A percentile compares a stretch with the other conserved stretches of the same genome.
Conservation (phyloP, 1,140 invertebrate genomes). For the Glomeris maerens region DNA sequence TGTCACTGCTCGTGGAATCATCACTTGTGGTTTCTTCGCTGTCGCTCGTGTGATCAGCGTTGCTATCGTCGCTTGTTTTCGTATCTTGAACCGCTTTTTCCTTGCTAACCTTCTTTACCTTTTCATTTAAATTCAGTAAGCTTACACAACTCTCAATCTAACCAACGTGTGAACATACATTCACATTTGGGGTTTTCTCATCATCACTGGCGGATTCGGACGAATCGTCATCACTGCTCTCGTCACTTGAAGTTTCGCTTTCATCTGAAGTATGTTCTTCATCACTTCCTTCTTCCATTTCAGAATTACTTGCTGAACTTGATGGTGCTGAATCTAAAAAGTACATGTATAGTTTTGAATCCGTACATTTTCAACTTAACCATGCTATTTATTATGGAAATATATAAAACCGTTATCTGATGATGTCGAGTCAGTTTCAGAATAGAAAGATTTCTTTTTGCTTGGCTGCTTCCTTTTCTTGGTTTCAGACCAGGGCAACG, state of each 20-base stretch:
- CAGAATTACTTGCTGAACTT: conserved; percentile 1
- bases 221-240: conserved; percentile 9
- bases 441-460: conserved; percentile 41
- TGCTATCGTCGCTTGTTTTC: background rate
- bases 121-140: no score
- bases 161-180: conserved; percentile 7
- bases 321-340: background rate
- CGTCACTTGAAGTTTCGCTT: conserved; percentile 3
- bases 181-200: conserved; percentile 22
- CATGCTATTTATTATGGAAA: background rate
- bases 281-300: conserved; percentile 1
- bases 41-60: background rate
- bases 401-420: no score
- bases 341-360: background rate
- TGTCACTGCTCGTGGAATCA: conserved; percentile 15
- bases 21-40: conserved; percentile 25
- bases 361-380: background rate
- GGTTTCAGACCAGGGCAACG: conserved; percentile 20
- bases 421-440: conserved; percentile 23
- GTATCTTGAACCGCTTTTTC: conserved; percentile 12
- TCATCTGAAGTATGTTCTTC: background rate
- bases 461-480: conserved; percentile 29
- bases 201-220: conserved; percentile 14
- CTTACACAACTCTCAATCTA: background rate
- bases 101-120: conserved; percentile 13